Evolutionary conservation across 2,797 vertebrate genomes (phyloP), one percentile per base, ranked within the genome.

Genomic region (Acridotheres tristis): DNA sequence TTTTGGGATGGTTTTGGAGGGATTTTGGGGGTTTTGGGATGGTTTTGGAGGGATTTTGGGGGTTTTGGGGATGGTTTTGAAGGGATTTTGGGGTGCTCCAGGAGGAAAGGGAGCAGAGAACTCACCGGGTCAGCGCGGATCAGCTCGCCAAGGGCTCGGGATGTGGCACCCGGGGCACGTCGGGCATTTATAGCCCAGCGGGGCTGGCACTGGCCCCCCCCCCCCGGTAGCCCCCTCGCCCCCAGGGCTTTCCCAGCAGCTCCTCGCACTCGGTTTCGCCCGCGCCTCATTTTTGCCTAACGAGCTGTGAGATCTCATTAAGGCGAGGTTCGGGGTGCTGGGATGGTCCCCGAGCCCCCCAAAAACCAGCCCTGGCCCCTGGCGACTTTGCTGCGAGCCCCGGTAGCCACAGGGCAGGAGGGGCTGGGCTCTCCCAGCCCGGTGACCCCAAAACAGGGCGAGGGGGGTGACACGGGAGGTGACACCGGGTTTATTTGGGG

Each of bases 271-370:
- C 0, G 10, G 89, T 92, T 81, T 93, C 82, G 0, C 85, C 82
- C 42, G 0, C 93, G 0, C 96, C 96, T 36, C 89, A 93, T 96
- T 95, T 95, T 96, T 95, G 96, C 65, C 76, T 26, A 92, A 32
- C 23, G 61, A 92, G 22, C 73, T 50, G 72, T 30, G 43, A 89
- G 92, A 96, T 88, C 9, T 32, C n/a, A 53, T 95, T 73, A 94
- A n/a, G 0, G 4, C 32, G 9, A 11, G 32, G 4, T 15, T n/a
- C 5, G 38, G 25, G 72, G 30, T 5, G 32, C 69, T 42, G 50
- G 27, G 21, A 17, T 10, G 19, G 3, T 30, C 29, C 50, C 30
- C 38, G 13, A 34, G 43, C 10, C 10, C 10, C 10, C 25, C 45
- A 2, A 13, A 13, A 79, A 27, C 23, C 30, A 4, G 16, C 50